phyloP scores from a whole-genome alignment of 92 coral and sea anemone genomes.

The Blastomussa wellsi region DNA sequence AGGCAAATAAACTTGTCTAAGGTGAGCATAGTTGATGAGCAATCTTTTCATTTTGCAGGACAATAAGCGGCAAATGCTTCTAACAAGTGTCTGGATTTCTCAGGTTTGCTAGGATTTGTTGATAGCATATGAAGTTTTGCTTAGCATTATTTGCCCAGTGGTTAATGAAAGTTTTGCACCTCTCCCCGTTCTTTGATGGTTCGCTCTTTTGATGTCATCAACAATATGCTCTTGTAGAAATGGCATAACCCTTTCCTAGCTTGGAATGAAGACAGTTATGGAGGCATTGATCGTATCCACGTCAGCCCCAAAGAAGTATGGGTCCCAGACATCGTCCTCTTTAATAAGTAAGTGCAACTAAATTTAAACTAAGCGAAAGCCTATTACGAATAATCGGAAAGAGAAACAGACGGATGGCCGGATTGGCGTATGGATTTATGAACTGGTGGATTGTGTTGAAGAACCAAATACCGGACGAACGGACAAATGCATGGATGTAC shows the following conservation, averaged over 20 bases:
- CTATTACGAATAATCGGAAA: too few species aligned
- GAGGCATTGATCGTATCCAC: constrained; percentile 42
- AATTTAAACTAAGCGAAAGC: background rate
- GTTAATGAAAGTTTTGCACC: background rate
- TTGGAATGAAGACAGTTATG: constrained; percentile 45
- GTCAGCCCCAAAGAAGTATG: constrained; percentile 51
- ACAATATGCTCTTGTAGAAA: constrained; percentile 10
- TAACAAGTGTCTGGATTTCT: constrained; percentile 47
- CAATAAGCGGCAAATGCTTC: constrained; percentile 54
- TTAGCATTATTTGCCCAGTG: background rate
- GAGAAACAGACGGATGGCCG: too few species aligned
- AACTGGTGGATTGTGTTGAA: too few species aligned
- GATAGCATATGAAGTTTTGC: background rate
- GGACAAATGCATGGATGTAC: too few species aligned
- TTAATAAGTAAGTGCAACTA: constrained; percentile 36
- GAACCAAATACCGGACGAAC: too few species aligned
- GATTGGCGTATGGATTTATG: too few species aligned
- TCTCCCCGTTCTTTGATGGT: background rate
- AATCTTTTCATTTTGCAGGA: constrained; percentile 16
- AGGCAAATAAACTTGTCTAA: too few species aligned
- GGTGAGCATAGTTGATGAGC: background rate
- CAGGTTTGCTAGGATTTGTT: constrained; percentile 41
- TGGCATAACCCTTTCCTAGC: constrained; percentile 61
- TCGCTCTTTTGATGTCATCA: too few species aligned
- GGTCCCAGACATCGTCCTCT: constrained; percentile 63